phyloP scores from a whole-genome alignment of 2,113 vertebrate genomes.

The Melanerpes formicivorus region DNA sequence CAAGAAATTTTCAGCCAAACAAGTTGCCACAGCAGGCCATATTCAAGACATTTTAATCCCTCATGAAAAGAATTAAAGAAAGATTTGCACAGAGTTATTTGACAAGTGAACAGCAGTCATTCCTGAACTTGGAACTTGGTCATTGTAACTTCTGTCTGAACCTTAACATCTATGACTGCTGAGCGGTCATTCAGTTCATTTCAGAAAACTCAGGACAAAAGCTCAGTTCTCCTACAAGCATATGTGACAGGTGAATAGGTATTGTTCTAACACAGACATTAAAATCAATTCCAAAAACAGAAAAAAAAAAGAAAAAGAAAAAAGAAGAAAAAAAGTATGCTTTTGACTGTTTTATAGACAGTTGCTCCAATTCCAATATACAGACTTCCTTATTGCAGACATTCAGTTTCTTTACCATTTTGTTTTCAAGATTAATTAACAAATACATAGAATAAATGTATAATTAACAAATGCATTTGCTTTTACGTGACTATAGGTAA shows the following conservation, averaged over 20 bases:
- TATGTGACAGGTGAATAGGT: not conserved
- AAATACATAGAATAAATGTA: not conserved
- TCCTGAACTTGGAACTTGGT: not conserved
- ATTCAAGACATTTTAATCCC: not conserved
- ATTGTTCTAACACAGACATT: not conserved
- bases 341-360: not conserved
- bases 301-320: not conserved
- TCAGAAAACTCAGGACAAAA: conserved; percentile 35
- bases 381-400: not conserved
- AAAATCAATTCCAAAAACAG: not conserved
- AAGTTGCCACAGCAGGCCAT: not conserved
- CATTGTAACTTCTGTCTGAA: not conserved
- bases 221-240: not conserved
- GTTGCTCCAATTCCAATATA: not conserved
- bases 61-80: not conserved
- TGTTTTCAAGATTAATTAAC: conserved; percentile 16
- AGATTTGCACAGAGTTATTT: not conserved
- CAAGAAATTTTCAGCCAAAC: not conserved
- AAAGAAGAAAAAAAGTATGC: not conserved
- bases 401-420: not conserved
- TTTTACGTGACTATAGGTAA: conserved; percentile 2
- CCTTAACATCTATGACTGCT: conserved; percentile 4
- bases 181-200: not conserved
- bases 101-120: not conserved
- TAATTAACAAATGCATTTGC: not conserved